phyloP scores from a whole-genome alignment of 2,113 vertebrate genomes.

The Ia io region DNA sequence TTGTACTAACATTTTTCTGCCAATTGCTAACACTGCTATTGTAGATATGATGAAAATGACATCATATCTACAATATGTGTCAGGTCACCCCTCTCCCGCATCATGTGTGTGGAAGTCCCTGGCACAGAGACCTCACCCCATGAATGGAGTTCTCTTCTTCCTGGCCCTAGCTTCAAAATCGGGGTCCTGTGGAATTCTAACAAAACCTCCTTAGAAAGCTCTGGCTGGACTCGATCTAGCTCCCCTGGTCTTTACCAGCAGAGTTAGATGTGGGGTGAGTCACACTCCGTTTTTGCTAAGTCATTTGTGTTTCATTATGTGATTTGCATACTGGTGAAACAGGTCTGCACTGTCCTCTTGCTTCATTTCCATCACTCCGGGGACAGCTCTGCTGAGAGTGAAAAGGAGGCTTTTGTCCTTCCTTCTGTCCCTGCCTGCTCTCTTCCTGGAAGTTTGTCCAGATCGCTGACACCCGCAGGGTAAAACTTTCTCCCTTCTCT shows the following conservation, averaged over 20 bases:
- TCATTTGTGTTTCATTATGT: slow-evolving; percentile 51
- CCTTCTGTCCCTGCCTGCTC: neutral
- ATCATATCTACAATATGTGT: neutral
- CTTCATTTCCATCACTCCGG: slow-evolving; percentile 59
- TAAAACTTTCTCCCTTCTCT: neutral
- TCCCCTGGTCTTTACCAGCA: neutral
- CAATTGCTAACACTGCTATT: neutral
- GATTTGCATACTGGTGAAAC: slow-evolving; percentile 73
- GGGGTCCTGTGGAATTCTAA: neutral
- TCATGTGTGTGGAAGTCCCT: neutral
- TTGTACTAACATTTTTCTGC: neutral
- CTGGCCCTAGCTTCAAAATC: neutral
- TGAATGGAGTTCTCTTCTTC: neutral
- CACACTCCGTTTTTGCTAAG: slow-evolving; percentile 52
- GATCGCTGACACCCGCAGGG: neutral
- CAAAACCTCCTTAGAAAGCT: slow-evolving; percentile 18
- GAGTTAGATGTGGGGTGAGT: slow-evolving; percentile 35
- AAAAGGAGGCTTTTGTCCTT: slow-evolving; percentile 64
- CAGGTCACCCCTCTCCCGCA: neutral
- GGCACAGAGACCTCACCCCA: neutral
- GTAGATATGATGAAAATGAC: neutral
- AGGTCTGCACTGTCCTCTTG: slow-evolving; percentile 50
- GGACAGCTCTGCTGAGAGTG: slow-evolving; percentile 21
- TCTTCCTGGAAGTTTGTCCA: slow-evolving; percentile 44
- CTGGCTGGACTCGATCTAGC: neutral